A percentile compares a stretch with the other conserved stretches of the same genome.
phyloP scores from a whole-genome alignment of 2,888 invertebrate species.

The Criorhina ranunculi region DNA sequence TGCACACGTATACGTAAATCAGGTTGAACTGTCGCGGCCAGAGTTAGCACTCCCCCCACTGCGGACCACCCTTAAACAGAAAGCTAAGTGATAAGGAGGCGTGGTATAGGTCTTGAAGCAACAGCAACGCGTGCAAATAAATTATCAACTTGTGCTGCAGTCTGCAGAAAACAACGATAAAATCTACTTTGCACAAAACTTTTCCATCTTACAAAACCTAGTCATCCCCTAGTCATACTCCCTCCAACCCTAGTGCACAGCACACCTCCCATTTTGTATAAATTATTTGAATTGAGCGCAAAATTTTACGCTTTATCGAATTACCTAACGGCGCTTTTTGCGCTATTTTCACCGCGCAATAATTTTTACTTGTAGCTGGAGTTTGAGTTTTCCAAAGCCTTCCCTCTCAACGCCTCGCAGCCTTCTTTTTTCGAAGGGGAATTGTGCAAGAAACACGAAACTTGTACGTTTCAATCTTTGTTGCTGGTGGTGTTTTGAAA shows the following conservation, averaged over 20 bases:
- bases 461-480: conserved; percentile 14
- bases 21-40: conserved; percentile 62
- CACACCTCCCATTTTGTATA: conserved; percentile 52
- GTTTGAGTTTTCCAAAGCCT: background rate
- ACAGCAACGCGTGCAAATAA: conserved; percentile 60
- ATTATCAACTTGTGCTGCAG: conserved; percentile 75
- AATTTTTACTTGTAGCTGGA: conserved; percentile 72
- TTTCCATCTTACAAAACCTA: conserved; percentile 55
- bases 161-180: conserved; percentile 70
- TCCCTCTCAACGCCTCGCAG: background rate
- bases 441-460: conserved; percentile 60
- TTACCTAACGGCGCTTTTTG: conserved; percentile 81
- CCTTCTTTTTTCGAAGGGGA: conserved; percentile 7
- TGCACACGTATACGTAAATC: conserved; percentile 46
- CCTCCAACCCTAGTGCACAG: background rate
- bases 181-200: conserved; percentile 72
- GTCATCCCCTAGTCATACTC: background rate
- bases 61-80: background rate
- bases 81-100: conserved; percentile 14
- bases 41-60: conserved; percentile 7
- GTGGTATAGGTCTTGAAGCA: background rate
- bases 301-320: conserved; percentile 83
- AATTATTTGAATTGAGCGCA: conserved; percentile 80
- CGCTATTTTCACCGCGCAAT: conserved; percentile 70
- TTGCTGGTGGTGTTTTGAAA: conserved; percentile 52